Percentiles rank a stretch among this genome's conserved stretches.
These are phyloP conservation scores for Amphiprion ocellaris DNA, from an alignment of 2,113 vertebrate species.

Conservation along the genomic window DNA sequence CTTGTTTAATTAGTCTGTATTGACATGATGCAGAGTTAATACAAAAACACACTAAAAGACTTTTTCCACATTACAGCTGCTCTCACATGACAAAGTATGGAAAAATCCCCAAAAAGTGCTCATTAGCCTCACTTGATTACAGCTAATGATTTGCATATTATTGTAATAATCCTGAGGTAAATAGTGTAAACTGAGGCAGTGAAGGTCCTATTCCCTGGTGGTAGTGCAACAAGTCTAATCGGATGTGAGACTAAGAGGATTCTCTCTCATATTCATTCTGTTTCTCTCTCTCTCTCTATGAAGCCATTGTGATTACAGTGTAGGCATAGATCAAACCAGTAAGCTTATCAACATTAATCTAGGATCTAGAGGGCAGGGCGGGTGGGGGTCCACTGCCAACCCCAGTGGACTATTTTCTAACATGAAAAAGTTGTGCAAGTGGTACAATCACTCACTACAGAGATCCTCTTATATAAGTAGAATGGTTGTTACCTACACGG, in stretches of 20 bases:
- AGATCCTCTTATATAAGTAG: constrained; percentile 25
- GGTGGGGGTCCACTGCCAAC: constrained; percentile 1
- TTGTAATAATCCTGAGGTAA: constrained; percentile 35
- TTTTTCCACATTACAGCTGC: neutral
- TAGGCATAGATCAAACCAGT: constrained; percentile 39
- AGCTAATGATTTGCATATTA: constrained; percentile 19
- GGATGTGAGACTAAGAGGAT: constrained; percentile 69
- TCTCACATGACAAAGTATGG: neutral
- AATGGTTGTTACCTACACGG: neutral
- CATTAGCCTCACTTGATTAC: constrained; percentile 2
- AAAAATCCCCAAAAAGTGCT: neutral
- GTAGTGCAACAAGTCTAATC: constrained; percentile 62
- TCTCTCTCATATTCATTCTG: constrained; percentile 19
- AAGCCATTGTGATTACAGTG: constrained; percentile 51
- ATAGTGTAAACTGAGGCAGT: constrained; percentile 38
- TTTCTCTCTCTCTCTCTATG: constrained; percentile 15
- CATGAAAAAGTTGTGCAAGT: constrained; percentile 41
- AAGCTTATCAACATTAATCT: constrained; percentile 33
- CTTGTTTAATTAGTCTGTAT: neutral
- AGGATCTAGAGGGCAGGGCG: constrained; percentile 15
- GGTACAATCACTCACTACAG: constrained; percentile 14
- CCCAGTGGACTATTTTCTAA: neutral
- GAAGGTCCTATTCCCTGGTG: constrained; percentile 35
- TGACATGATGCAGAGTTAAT: neutral
- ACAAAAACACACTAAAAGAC: too few relatives aligned